A percentile compares a stretch with the other conserved stretches of the same genome.
phyloP scores from a whole-genome alignment of 2,888 invertebrate species.

The Heteropelma amictum region DNA sequence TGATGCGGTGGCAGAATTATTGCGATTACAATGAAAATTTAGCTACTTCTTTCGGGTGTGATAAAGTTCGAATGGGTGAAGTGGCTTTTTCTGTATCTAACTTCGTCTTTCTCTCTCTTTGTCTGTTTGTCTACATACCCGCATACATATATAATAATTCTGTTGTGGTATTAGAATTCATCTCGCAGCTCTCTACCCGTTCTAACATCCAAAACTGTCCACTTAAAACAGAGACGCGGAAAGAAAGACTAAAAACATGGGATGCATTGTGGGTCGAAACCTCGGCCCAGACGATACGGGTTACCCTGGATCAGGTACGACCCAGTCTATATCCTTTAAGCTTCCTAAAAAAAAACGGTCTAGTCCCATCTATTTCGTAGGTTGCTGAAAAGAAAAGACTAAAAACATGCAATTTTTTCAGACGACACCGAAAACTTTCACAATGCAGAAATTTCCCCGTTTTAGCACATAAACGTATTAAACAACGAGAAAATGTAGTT shows the following conservation, averaged over 20 bases:
- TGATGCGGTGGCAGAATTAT: too few relatives aligned
- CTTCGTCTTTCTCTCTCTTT: constrained; percentile 3
- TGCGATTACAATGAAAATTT: too few relatives aligned
- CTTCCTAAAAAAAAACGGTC: constrained; percentile 59
- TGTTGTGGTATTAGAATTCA: constrained; percentile 71
- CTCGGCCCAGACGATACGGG: constrained; percentile 77
- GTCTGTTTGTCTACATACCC: constrained; percentile 40
- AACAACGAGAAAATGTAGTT: constrained; percentile 27
- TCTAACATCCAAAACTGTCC: constrained; percentile 76
- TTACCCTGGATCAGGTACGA: constrained; percentile 77
- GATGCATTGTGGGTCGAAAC: constrained; percentile 77
- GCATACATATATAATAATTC: constrained; percentile 58
- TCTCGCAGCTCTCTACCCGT: constrained; percentile 72
- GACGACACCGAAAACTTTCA: constrained; percentile 12
- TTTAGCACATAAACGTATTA: not conserved
- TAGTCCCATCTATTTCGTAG: constrained; percentile 63
- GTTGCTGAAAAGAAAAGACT: constrained; percentile 58
- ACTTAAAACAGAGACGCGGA: constrained; percentile 76
- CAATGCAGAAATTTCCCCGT: constrained; percentile 10
- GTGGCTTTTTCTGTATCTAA: constrained; percentile 7
- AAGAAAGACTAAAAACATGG: constrained; percentile 77
- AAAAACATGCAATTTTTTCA: not conserved
- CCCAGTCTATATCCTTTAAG: constrained; percentile 75
- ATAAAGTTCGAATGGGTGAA: not conserved
- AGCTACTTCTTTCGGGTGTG: too few relatives aligned